Evolutionary conservation across 2,797 vertebrate genomes (phyloP), one percentile per base, ranked within the genome.

Genomic region (Lepus oiostolus): DNA sequence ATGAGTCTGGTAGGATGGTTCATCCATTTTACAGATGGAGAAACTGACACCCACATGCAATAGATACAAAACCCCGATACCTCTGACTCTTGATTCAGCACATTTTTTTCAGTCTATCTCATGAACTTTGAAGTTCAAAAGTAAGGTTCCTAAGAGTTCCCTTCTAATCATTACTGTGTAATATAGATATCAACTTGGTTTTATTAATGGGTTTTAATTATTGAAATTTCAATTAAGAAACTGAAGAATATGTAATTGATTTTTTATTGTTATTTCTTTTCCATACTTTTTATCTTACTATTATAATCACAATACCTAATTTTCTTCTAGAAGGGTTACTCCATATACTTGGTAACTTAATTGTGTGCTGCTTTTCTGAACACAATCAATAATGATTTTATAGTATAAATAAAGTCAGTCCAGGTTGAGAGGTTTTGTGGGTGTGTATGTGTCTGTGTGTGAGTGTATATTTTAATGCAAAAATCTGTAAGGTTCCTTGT

Each of bases 211-310:
- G 8, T 2, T 85, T 84, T 77, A 83, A 68, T 79, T 76, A 90
- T 9, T 74, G 9, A 17, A 62, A 13, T 70, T 90, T 17, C 1
- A 60, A 19, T 77, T 82, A 79, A 86, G 71, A 94, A 79, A 91
- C 0, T 63, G 54, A 74, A 74, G 76, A 35, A 90, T 24, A 70
- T 81, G 26, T 1, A 6, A 89, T 54, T 30, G 6, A 72, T 35
- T 76, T 77, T 94, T 90, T 92, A 42, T 79, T n/a, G 7, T n/a
- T 71, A 77, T 71, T 94, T 93, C 22, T 85, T 94, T 90, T 85
- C 52, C 67, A 94, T 38, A 47, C 6, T 82, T 58, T 38, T 52
- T 22, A 12, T 85, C 35, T 83, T 42, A 93, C 19, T 65, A 47
- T 90, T 38, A 24, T 35, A 77, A 2, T 42, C n/a, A 62, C 8